phyloP scores from a whole-genome alignment of 92 coral and sea anemone species.

The Parazoanthus atlanticus region DNA sequence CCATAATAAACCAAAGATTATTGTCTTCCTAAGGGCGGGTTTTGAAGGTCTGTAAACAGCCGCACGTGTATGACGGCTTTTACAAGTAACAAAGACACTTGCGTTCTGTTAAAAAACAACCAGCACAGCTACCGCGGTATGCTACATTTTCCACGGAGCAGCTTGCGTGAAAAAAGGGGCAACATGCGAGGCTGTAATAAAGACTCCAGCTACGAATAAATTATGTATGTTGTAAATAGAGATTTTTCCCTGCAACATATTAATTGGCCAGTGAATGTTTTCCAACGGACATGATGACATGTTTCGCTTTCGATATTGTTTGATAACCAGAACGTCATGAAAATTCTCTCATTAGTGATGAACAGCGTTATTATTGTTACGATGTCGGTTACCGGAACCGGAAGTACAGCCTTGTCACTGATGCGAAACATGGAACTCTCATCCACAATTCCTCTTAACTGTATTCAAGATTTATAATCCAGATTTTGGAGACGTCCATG shows the following conservation, averaged over 20 bases:
- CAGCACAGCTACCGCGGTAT: neutral
- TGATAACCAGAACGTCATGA: neutral
- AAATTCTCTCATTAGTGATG: neutral
- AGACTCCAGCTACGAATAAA: neutral
- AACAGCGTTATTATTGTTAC: neutral
- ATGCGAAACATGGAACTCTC: neutral
- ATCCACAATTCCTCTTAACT: neutral
- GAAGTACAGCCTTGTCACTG: neutral
- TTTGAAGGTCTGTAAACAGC: neutral
- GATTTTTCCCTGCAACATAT: too few relatives aligned
- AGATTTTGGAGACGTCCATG: neutral
- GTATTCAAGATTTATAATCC: neutral
- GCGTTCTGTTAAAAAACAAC: neutral
- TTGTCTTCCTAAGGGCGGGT: neutral
- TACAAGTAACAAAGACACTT: too few relatives aligned
- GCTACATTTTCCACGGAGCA: neutral
- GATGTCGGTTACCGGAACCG: neutral
- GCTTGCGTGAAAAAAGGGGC: neutral
- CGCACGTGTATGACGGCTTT: neutral
- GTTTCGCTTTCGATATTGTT: neutral
- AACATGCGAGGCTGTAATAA: neutral
- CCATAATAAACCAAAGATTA: too few relatives aligned
- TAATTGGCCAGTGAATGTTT: too few relatives aligned
- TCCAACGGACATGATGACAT: neutral
- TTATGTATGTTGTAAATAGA: neutral